Conservation (phyloP, 1,140 invertebrate genomes). For the Drosophila rhopaloa region DNA sequence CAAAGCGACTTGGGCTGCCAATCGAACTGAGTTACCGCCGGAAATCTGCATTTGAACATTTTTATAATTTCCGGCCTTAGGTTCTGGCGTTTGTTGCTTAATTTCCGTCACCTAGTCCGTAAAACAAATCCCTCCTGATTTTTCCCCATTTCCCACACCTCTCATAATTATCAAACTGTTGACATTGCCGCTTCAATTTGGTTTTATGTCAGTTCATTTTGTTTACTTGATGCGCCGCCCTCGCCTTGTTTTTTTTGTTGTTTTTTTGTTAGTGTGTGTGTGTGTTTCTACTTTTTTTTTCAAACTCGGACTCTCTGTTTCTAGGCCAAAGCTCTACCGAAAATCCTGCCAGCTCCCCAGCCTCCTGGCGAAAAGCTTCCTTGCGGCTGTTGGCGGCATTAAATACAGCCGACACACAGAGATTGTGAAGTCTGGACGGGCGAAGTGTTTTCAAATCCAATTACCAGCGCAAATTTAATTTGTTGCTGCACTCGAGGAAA, state of each 20-base stretch:
- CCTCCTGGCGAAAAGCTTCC: constrained; percentile 63
- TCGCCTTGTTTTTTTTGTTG: not conserved
- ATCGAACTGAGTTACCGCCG: constrained; percentile 37
- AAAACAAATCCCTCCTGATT: constrained; percentile 32
- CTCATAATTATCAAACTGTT: constrained; percentile 73
- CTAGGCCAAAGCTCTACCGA: constrained; percentile 76
- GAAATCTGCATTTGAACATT: constrained; percentile 60
- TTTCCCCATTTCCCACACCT: constrained; percentile 4
- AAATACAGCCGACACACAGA: constrained; percentile 68
- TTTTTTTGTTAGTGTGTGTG: not conserved
- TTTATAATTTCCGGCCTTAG: constrained; percentile 47
- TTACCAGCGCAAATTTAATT: constrained; percentile 83
- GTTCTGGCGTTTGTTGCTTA: constrained; percentile 60
- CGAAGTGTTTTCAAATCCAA: constrained; percentile 83
- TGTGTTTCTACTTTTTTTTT: not conserved
- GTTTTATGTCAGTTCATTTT: constrained; percentile 71
- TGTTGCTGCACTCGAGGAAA: constrained; percentile 81
- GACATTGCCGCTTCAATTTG: constrained; percentile 65
- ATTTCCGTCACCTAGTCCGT: constrained; percentile 62
- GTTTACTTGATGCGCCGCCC: constrained; percentile 70
- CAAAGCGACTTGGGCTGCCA: constrained; percentile 22
- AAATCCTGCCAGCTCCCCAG: constrained; percentile 54
- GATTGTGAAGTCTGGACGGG: constrained; percentile 45
- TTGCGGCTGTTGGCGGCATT: constrained; percentile 76
- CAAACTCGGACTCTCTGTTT: constrained; percentile 57